These are phyloP conservation scores for Maniola hyperantus DNA, from an alignment of 2,888 invertebrate species.

Conservation along the genomic window DNA sequence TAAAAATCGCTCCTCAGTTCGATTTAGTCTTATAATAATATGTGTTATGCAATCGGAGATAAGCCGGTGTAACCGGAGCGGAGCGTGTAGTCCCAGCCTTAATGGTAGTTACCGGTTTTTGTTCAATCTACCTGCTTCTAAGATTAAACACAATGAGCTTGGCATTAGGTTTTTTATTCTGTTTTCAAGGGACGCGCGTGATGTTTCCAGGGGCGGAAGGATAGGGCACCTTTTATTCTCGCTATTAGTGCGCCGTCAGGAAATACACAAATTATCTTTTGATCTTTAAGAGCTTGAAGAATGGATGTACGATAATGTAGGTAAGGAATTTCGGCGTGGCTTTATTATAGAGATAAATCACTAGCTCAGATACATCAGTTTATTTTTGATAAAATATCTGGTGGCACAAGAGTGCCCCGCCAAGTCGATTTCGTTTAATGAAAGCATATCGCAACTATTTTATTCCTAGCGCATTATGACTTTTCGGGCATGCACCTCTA, in stretches of 20 bases:
- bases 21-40: too few species aligned
- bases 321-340: constrained; percentile 11
- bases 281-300: constrained; percentile 28
- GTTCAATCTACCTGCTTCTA: constrained; percentile 70
- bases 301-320: constrained; percentile 11
- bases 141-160: constrained; percentile 62
- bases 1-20: too few species aligned
- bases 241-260: constrained; percentile 67
- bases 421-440: too few species aligned
- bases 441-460: too few species aligned
- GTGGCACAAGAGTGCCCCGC: too few species aligned
- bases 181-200: constrained; percentile 76
- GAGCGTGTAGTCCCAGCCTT: constrained; percentile 35
- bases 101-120: constrained; percentile 53
- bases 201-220: constrained; percentile 77
- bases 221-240: constrained; percentile 68
- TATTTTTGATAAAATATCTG: too few species aligned
- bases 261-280: constrained; percentile 53
- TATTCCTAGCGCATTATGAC: too few species aligned
- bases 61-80: not conserved
- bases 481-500: too few species aligned
- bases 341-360: not conserved
- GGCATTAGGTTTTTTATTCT: constrained; percentile 58
- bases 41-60: not conserved
- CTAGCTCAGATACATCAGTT: too few species aligned